Base-by-base conservation (phyloP, 2,888 invertebrate genomes). In the Xiphydria camelus region DNA sequence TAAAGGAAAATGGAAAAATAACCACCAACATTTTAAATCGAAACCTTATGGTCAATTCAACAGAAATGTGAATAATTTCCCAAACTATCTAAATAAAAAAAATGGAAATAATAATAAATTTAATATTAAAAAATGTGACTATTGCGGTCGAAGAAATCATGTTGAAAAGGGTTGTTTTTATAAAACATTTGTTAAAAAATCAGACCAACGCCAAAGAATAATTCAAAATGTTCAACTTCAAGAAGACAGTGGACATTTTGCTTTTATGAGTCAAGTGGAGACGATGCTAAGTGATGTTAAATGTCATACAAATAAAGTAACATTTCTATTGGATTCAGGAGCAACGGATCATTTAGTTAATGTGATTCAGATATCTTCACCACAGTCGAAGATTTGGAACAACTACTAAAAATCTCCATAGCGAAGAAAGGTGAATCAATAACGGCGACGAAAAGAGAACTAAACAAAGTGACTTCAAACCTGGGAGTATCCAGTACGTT, bases 81-180 rank as follows among this genome's bases (percentile, higher is more conserved):
- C n/a, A 34, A 18, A 19, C 18, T 6, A 7, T 18, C 20, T 14
- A 22, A 14, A n/a, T n/a, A n/a, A n/a, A n/a, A n/a, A 29, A 39
- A 7, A 39, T 18, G 20, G 18, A 29, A 39, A 20, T 32, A 39
- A 29, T 32, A 39, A 2, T 29, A 15, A 9, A 19, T 35, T 6
- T 25, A 41, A n/a, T 34, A 35, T 26, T 22, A 21, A 15, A 36
- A 2, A 39, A 29, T 26, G 14, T n/a, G 12, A 39, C n/a, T 15
- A 10, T 19, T 39, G 39, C 19, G 39, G 39, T 6, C 14, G 39
- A 15, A 4, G 19, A 39, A 29, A 29, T 9, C 39, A 39, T 14
- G 29, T 20, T n/a, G 31, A 39, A 39, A 39, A 39, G 17, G 29
- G 31, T 29, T 39, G 39, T 39, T 39, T 29, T 18, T 29, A 39